These are phyloP conservation scores for Limnephilus marmoratus DNA, from an alignment of 2,888 invertebrate species.

Conservation along the genomic window DNA sequence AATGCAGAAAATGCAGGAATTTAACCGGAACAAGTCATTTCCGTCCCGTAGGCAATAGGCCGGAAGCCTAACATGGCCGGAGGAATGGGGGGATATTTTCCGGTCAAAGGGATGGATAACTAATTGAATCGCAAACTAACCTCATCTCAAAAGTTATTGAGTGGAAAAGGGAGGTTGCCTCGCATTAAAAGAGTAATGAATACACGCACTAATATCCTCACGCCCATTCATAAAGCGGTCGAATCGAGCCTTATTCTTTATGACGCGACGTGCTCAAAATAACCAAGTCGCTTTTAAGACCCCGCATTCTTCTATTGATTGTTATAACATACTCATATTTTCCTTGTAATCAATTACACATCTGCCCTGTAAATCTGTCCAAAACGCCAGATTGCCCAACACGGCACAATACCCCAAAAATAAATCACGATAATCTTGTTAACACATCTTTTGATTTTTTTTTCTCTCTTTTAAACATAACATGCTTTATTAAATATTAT, in stretches of 20 bases:
- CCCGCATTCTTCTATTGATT: no score
- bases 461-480: no score
- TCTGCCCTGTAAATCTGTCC: no score
- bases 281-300: background rate
- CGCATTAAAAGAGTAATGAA: background rate
- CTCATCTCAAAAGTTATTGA: constrained; percentile 16
- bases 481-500: no score
- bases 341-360: no score
- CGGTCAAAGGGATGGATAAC: constrained; percentile 5
- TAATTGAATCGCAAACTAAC: constrained; percentile 37
- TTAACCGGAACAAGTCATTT: background rate
- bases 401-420: no score
- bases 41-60: background rate
- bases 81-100: constrained; percentile 7
- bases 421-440: no score
- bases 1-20: background rate
- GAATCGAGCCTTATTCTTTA: background rate
- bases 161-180: constrained; percentile 5
- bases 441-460: no score
- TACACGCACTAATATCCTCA: background rate
- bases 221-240: background rate
- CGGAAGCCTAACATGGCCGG: background rate
- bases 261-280: background rate
- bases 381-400: no score
- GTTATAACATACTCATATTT: no score